Conservation (phyloP, 2,888 invertebrate genomes). For the Dasysyrphus tricinctus region DNA sequence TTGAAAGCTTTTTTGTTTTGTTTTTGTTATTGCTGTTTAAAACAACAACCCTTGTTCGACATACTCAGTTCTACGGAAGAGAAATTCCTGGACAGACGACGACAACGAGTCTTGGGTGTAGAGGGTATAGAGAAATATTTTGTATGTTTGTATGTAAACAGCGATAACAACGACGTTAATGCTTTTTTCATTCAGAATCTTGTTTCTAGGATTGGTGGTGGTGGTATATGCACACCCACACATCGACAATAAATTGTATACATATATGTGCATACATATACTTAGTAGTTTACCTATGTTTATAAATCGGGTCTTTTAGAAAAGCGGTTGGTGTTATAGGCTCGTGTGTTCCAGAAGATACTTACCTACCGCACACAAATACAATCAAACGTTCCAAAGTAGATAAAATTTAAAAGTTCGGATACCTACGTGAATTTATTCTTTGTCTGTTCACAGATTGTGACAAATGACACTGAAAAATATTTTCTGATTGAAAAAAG, state of each 20-base stretch:
- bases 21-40: slow-evolving; percentile 16
- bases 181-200: slow-evolving; percentile 75
- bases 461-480: slow-evolving; percentile 52
- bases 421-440: slow-evolving; percentile 34
- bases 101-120: slow-evolving; percentile 28
- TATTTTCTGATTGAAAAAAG: not conserved
- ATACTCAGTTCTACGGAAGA: slow-evolving; percentile 14
- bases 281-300: not conserved
- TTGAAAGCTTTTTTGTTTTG: slow-evolving; percentile 57
- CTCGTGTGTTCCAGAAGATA: slow-evolving; percentile 50
- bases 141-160: slow-evolving; percentile 36
- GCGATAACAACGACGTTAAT: slow-evolving; percentile 44
- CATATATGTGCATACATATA: not conserved
- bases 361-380: slow-evolving; percentile 58
- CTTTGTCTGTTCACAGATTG: slow-evolving; percentile 24
- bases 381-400: not conserved
- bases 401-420: slow-evolving; percentile 33
- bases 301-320: not conserved
- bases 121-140: slow-evolving; percentile 9
- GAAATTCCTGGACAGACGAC: slow-evolving; percentile 59
- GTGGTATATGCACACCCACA: slow-evolving; percentile 17
- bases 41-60: slow-evolving; percentile 57
- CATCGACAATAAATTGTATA: not conserved
- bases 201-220: slow-evolving; percentile 52
- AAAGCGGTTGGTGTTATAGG: slow-evolving; percentile 27